These are phyloP conservation scores for Actias luna DNA, from an alignment of 2,888 invertebrate species.

Conservation along the genomic window DNA sequence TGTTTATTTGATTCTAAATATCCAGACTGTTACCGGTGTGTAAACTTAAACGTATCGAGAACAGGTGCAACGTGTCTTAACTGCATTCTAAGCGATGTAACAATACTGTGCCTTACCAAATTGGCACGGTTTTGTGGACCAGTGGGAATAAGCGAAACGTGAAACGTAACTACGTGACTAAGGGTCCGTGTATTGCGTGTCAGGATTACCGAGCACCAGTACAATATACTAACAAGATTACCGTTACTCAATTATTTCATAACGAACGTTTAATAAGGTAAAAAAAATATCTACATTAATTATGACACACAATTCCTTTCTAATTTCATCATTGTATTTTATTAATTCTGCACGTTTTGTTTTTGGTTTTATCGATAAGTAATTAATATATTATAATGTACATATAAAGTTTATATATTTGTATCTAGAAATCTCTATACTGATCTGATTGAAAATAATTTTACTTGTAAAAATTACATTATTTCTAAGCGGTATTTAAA, in stretches of 20 bases:
- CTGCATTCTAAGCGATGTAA: conserved; percentile 46
- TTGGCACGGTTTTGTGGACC: conserved; percentile 56
- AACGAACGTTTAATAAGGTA: background rate
- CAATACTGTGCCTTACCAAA: conserved; percentile 55
- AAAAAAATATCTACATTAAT: background rate
- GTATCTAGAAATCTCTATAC: no score
- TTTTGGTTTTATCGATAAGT: no score
- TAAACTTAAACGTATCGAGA: conserved; percentile 42
- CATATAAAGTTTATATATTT: no score
- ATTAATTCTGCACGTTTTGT: no score
- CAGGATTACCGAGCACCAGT: conserved; percentile 30
- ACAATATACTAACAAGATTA: conserved; percentile 11
- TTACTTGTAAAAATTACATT: no score
- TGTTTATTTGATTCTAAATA: no score
- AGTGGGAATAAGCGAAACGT: conserved; percentile 44
- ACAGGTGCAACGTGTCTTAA: conserved; percentile 53
- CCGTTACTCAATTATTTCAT: conserved; percentile 21
- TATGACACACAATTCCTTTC: background rate
- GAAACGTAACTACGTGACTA: conserved; percentile 57
- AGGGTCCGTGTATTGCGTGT: conserved; percentile 69
- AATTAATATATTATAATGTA: no score
- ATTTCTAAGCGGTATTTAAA: no score
- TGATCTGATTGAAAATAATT: no score
- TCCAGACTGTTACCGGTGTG: no score
- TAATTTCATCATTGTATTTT: no score